Evolutionary conservation across 2,797 vertebrate genomes (phyloP), one percentile per base, ranked within the genome.

Genomic region (Tragelaphus oryx): DNA sequence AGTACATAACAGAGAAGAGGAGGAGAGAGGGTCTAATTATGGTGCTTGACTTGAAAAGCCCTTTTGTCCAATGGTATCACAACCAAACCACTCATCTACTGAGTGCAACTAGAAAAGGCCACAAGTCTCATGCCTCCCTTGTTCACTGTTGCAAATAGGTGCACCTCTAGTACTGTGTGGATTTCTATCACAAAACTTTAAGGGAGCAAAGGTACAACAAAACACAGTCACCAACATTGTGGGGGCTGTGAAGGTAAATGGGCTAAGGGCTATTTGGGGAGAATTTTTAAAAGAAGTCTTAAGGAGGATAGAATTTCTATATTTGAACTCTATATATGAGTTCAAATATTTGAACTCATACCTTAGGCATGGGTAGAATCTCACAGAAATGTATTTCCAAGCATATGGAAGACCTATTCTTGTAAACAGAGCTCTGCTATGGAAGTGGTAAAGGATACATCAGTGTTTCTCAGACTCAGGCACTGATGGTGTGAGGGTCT

Each of bases 41-140:
- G 52, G 22, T 59, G 54, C 52, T 89, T 82, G 76, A 84, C 75
- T 89, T 86, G 62, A 93, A 97, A 93, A 88, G 13, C 9, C 41
- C 84, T 89, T 96, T 71, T 81, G 48, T 26, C 37, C 57, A 85
- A 3, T 33, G 68, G 26, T 50, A 18, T 93, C 7, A 41, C 5
- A 14, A 76, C 30, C 41, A 91, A 96, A 91, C 7, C 5, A 65
- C n/a, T 55, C 30, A 71, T 37, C 52, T 60, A 26, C 17, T 46
- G 10, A 37, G 14, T 16, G 24, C 10, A 37, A 60, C 50, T 68
- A 26, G 37, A 44, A 80, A 89, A 93, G 59, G n/a, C 60, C 50
- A 12, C 3, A 10, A 12, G 30, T 92, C 44, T 50, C 55, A 17
- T 0, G 14, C 12, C 20, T 65, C 8, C 17, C n/a, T 22, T 55